Evolutionary conservation across 2,113 vertebrate genomes (phyloP).

Genomic region (Ammodytes dubius): DNA sequence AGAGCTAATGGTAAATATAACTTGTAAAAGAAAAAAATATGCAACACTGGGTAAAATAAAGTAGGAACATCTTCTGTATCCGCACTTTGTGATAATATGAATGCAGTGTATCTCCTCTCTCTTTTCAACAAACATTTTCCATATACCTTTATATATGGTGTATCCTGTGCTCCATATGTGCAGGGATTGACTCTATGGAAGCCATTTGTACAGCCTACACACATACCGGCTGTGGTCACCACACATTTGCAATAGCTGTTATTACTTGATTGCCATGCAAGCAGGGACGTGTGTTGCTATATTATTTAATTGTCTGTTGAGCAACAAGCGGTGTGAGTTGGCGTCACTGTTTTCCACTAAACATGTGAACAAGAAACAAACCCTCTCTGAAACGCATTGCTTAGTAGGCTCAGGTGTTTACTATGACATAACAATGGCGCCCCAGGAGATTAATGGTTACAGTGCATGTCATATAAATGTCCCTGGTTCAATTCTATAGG

Average conservation of each 20-base stretch:
- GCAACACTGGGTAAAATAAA: constrained; percentile 9
- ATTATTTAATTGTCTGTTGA: background rate
- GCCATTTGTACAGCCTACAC: background rate
- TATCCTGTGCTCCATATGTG: background rate
- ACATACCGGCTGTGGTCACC: background rate
- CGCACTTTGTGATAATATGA: background rate
- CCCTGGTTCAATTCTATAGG: background rate
- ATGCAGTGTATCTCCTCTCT: background rate
- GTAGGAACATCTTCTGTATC: background rate
- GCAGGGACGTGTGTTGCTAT: background rate
- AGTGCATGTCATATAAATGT: background rate
- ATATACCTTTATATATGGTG: background rate
- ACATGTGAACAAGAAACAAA: background rate
- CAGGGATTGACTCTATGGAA: background rate
- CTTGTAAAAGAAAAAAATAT: constrained; percentile 13
- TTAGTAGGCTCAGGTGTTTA: background rate
- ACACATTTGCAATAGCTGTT: background rate
- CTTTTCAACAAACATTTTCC: background rate
- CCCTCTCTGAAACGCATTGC: background rate
- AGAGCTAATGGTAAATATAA: constrained; percentile 26
- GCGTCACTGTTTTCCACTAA: background rate
- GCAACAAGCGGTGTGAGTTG: no score
- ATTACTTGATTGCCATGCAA: background rate
- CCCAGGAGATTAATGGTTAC: background rate
- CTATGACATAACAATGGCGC: no score